Base-by-base conservation (phyloP, 2,797 vertebrate species). In the Falco cherrug region DNA sequence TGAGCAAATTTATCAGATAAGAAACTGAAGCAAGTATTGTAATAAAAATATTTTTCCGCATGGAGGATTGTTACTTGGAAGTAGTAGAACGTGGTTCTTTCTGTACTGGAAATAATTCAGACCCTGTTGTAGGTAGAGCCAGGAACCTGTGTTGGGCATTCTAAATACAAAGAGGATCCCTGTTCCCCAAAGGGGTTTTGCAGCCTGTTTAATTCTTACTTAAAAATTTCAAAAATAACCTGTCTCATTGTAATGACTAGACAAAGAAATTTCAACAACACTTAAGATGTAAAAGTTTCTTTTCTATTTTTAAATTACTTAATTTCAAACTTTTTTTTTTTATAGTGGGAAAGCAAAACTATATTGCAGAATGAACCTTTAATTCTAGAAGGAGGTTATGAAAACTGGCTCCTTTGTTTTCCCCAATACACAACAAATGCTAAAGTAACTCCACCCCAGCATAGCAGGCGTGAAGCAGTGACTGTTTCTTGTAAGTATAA, bases 381-480 rank as follows among this genome's bases (percentile, higher is more conserved):
- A 96, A 98, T 99, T 92, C 97, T 99, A 95, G 99, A 99, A 88
- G 99, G 99, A 54, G 99, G 99, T 76, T 99, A 99, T 90, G 99
- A 99, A 91, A 99, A 98, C 97, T 99, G 99, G 99, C 98, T 99
- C 63, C 98, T 99, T 90, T 99, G 98, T 98, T 99, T 99, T 95
- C 99, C 99, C 6, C 99, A 99, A 97, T 99, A 98, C 93, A 99
- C 99, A 76, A 99, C 99, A 95, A 99, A 99, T 53, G 98, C 99
- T 91, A 99, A 99, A 98, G 99, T 99, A 88, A 98, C 94, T 65
- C 98, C 98, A 33, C 99, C 99, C 1, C 97, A 98, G 86, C 98
- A 98, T 73, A 98, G 97, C 83, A 95, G 95, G 90, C 97, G 87
- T 82, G 99, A 97, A 98, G 96, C 97, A 35, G 84, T 99, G 80